phyloP scores from a whole-genome alignment of 2,113 vertebrate species.

The Vimba vimba region DNA sequence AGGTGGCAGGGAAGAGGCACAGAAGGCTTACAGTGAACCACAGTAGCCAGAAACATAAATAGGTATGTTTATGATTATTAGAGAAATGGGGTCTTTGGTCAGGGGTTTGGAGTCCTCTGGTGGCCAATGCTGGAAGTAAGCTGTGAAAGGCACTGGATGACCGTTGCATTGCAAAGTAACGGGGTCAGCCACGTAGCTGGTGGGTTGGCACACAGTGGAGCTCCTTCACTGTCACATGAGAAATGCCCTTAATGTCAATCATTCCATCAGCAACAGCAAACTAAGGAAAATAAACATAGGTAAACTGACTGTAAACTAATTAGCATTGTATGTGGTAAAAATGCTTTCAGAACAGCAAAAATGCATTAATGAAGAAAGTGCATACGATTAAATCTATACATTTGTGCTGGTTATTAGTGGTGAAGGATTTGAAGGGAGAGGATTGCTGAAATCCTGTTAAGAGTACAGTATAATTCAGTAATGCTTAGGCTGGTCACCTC shows the following conservation, averaged over 20 bases:
- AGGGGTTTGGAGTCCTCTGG: conserved; percentile 35
- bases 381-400: not conserved
- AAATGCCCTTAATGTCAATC: conserved; percentile 3
- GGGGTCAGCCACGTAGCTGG: conserved; percentile 24
- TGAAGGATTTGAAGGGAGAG: conserved; percentile 18
- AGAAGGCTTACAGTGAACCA: conserved; percentile 57
- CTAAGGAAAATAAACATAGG: conserved; percentile 2
- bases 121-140: conserved; percentile 44
- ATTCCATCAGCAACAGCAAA: conserved; percentile 15
- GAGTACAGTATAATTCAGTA: conserved; percentile 26
- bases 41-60: conserved; percentile 48
- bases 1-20: conserved; percentile 48
- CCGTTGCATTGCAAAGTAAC: conserved; percentile 54
- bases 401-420: not conserved
- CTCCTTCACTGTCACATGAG: conserved; percentile 30
- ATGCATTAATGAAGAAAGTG: not conserved
- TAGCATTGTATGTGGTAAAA: not conserved
- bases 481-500: not conserved
- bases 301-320: not conserved
- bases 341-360: not conserved
- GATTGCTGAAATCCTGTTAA: conserved; percentile 47
- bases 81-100: not conserved
- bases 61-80: not conserved
- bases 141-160: conserved; percentile 49
- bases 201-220: conserved; percentile 22